These are phyloP conservation scores for Ornithoptera alexandrae DNA, from an alignment of 2,888 invertebrate species.

Conservation along the genomic window DNA sequence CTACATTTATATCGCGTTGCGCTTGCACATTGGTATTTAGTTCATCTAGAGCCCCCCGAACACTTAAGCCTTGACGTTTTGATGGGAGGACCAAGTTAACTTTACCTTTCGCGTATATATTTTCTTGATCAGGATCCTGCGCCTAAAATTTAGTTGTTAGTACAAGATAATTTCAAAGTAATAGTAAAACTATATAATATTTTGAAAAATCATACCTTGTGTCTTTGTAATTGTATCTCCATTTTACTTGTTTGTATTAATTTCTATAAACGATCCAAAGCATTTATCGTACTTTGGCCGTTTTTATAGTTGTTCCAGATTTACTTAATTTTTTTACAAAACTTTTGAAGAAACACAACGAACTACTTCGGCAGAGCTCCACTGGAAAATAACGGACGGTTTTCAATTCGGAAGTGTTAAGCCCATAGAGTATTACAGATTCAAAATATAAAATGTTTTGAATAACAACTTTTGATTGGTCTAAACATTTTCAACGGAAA, in stretches of 20 bases:
- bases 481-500: conserved; percentile 8
- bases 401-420: conserved; percentile 26
- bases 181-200: background rate
- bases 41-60: conserved; percentile 69
- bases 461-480: conserved; percentile 34
- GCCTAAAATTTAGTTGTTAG: conserved; percentile 36
- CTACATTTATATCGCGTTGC: conserved; percentile 51
- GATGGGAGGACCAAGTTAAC: conserved; percentile 46
- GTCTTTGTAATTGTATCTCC: conserved; percentile 61
- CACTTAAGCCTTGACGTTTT: conserved; percentile 55
- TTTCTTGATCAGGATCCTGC: conserved; percentile 67
- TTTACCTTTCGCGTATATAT: conserved; percentile 60
- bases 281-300: conserved; percentile 20
- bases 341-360: background rate
- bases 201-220: conserved; percentile 48
- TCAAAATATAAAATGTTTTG: background rate
- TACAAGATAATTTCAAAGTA: conserved; percentile 2
- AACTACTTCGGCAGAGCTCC: conserved; percentile 3
- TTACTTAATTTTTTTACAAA: background rate
- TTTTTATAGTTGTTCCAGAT: conserved; percentile 2
- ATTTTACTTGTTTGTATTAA: conserved; percentile 38
- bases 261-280: conserved; percentile 12
- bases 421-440: background rate
- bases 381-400: conserved; percentile 38
- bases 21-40: conserved; percentile 63